Conservation (phyloP, 2,113 vertebrate species). For the Mungos mungo region DNA sequence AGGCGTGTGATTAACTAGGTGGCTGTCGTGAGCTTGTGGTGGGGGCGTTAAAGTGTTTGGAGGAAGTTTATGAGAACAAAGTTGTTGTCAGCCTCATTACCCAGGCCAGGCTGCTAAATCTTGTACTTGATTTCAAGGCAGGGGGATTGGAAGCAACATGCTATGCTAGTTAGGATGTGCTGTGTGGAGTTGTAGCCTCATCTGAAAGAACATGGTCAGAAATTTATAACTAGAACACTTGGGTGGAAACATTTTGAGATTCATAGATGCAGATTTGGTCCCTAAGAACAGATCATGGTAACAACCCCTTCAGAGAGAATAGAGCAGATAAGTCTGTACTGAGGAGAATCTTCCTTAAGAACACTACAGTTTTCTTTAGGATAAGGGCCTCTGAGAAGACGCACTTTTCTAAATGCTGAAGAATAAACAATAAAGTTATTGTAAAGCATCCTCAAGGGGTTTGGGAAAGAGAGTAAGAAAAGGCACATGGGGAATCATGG, state of each 20-base stretch:
- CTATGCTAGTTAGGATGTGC: not conserved
- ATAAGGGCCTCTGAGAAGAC: not conserved
- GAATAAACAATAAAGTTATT: not conserved
- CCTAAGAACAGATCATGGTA: not conserved
- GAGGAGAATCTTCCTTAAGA: not conserved
- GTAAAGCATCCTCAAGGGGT: not conserved
- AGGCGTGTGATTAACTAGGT: slow-evolving; percentile 38
- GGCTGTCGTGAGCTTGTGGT: not conserved
- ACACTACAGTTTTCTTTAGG: not conserved
- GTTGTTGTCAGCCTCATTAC: not conserved
- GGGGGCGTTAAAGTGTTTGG: not conserved
- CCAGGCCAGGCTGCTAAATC: not conserved
- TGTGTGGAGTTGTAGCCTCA: not conserved
- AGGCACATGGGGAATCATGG: not conserved
- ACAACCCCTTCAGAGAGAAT: not conserved
- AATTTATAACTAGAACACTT: not conserved
- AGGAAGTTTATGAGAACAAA: not conserved
- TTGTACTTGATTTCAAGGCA: not conserved
- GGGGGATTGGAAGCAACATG: not conserved
- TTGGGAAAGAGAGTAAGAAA: not conserved
- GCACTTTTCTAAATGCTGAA: not conserved
- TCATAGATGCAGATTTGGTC: not conserved
- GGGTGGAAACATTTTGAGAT: not conserved
- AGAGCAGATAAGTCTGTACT: not conserved
- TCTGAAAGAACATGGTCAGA: not conserved